Percentiles rank a stretch among this genome's conserved stretches.
These are phyloP conservation scores for Heliconius melpomene DNA, from an alignment of 1,140 invertebrate genomes.

Conservation along the genomic window DNA sequence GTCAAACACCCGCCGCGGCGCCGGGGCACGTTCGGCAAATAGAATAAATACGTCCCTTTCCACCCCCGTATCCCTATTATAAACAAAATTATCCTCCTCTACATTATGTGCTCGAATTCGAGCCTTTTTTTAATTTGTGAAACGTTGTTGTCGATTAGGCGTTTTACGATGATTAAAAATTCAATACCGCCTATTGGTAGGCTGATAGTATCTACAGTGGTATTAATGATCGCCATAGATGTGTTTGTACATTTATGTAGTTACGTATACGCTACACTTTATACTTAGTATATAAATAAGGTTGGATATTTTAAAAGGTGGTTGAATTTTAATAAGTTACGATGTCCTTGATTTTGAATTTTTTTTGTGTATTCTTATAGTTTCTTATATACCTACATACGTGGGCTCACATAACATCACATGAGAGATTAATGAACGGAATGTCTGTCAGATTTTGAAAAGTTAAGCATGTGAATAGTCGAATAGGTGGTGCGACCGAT, in stretches of 20 bases:
- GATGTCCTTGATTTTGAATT: too few relatives aligned
- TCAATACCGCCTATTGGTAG: neutral
- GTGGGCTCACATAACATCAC: conserved; percentile 36
- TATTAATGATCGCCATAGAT: neutral
- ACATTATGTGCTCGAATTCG: conserved; percentile 41
- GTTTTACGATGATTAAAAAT: conserved; percentile 18
- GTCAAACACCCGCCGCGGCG: conserved; percentile 67
- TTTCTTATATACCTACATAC: neutral
- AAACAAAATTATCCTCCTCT: conserved; percentile 69
- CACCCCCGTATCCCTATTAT: conserved; percentile 52
- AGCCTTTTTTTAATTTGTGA: conserved; percentile 27
- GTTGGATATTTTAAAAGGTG: too few relatives aligned
- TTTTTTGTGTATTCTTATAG: neutral
- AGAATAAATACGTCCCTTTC: conserved; percentile 75
- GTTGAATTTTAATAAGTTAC: neutral
- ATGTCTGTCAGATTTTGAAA: conserved; percentile 70
- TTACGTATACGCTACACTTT: too few relatives aligned
- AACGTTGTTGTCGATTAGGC: conserved; percentile 20
- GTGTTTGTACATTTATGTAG: too few relatives aligned
- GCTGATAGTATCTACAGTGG: neutral
- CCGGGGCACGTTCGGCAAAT: conserved; percentile 76
- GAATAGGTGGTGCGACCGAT: conserved; percentile 56
- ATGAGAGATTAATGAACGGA: conserved; percentile 65
- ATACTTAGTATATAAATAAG: too few relatives aligned
- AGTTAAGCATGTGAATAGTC: conserved; percentile 63